A percentile compares a stretch with the other conserved stretches of the same genome.
Conservation (phyloP, 2,113 vertebrate genomes). For the Colinus virginianus region DNA sequence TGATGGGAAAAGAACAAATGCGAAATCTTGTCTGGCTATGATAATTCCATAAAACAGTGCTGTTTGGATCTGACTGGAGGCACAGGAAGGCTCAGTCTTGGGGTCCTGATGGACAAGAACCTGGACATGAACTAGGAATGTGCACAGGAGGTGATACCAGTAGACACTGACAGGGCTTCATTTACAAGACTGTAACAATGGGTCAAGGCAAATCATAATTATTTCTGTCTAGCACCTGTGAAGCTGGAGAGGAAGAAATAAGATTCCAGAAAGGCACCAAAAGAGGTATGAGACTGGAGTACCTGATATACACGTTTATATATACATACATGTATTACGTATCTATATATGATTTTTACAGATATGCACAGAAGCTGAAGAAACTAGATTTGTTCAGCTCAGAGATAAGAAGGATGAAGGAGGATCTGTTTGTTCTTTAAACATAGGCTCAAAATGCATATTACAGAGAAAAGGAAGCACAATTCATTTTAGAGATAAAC, state of each 20-base stretch:
- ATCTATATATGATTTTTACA: not conserved
- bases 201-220: not conserved
- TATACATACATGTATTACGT: not conserved
- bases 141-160: rapidly evolving
- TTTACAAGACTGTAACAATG: rapidly evolving
- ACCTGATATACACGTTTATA: rapidly evolving
- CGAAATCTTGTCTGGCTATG: not conserved
- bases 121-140: not conserved
- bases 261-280: not conserved
- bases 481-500: not conserved
- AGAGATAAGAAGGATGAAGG: not conserved
- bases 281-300: not conserved
- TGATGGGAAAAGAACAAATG: not conserved
- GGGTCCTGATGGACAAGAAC: not conserved
- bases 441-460: not conserved
- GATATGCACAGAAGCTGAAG: rapidly evolving
- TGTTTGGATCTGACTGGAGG: not conserved
- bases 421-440: not conserved
- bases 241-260: not conserved
- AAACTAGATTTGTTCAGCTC: not conserved
- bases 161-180: rapidly evolving
- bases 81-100: not conserved
- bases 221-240: not conserved
- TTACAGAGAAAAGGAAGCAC: not conserved
- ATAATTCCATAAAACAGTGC: not conserved